Evolutionary conservation across 2,797 vertebrate genomes (phyloP).

Genomic region (Trachops cirrhosus): DNA sequence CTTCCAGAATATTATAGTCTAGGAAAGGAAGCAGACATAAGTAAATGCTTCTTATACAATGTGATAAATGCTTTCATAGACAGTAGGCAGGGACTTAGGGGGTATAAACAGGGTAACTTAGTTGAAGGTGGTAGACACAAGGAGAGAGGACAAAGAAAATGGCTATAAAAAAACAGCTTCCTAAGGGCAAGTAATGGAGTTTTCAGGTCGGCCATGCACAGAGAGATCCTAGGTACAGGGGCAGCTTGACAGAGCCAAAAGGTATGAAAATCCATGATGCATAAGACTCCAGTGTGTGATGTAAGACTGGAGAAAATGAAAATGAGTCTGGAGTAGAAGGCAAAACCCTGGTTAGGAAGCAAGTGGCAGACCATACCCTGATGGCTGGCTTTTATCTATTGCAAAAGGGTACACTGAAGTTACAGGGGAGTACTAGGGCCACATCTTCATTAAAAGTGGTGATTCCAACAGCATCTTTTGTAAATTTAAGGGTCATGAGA

Average conservation of each 20-base stretch:
- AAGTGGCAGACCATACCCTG: background rate
- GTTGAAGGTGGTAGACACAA: background rate
- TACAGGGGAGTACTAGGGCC: too few species aligned
- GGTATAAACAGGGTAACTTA: background rate
- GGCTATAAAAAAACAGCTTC: background rate
- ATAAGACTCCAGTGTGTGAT: background rate
- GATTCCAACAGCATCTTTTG: background rate
- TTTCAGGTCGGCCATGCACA: background rate
- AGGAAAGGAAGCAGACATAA: background rate
- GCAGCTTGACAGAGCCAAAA: background rate
- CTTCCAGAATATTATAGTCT: background rate
- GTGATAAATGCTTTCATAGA: background rate
- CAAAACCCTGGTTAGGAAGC: background rate
- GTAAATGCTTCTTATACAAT: background rate
- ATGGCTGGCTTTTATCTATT: background rate
- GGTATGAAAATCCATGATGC: background rate
- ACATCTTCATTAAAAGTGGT: background rate
- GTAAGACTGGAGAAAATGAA: background rate
- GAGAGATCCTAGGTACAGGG: background rate
- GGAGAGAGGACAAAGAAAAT: background rate
- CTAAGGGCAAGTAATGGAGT: background rate
- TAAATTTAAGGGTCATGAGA: background rate
- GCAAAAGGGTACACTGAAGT: too few species aligned
- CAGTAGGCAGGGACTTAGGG: background rate
- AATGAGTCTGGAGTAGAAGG: background rate